phyloP scores from a whole-genome alignment of 92 coral and sea anemone genomes.

The Anthopleura xanthogrammica region DNA sequence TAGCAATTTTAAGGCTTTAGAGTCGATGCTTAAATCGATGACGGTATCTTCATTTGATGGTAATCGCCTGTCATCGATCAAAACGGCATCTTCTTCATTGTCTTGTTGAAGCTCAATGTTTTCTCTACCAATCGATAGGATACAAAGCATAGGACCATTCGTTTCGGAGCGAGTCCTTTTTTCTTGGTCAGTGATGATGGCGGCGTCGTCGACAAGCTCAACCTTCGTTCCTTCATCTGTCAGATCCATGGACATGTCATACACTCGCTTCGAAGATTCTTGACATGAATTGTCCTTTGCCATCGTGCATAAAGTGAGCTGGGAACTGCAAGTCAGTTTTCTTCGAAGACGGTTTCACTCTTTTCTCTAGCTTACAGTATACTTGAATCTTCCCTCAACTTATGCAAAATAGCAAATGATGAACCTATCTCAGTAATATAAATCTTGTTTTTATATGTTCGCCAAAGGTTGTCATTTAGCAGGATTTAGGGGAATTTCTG shows the following conservation, averaged over 20 bases:
- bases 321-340: too few relatives aligned
- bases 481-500: background rate
- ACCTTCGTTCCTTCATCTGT: background rate
- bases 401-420: background rate
- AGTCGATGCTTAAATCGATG: conserved; percentile 38
- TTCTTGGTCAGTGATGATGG: background rate
- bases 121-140: background rate
- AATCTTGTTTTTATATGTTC: too few relatives aligned
- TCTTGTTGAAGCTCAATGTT: background rate
- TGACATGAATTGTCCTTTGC: background rate
- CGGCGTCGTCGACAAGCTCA: background rate
- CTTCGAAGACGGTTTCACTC: too few relatives aligned
- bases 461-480: background rate
- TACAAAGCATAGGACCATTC: background rate
- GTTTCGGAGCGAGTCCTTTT: background rate
- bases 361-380: too few relatives aligned
- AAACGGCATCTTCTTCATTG: conserved; percentile 32
- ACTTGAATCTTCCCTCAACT: background rate
- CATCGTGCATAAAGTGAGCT: background rate
- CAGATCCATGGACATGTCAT: background rate
- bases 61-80: conserved; percentile 26
- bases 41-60: conserved; percentile 39
- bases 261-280: background rate
- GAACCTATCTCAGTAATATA: too few relatives aligned
- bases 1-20: conserved; percentile 32